phyloP scores from a whole-genome alignment of 2,888 invertebrate species.

The Heliconius cydno region DNA sequence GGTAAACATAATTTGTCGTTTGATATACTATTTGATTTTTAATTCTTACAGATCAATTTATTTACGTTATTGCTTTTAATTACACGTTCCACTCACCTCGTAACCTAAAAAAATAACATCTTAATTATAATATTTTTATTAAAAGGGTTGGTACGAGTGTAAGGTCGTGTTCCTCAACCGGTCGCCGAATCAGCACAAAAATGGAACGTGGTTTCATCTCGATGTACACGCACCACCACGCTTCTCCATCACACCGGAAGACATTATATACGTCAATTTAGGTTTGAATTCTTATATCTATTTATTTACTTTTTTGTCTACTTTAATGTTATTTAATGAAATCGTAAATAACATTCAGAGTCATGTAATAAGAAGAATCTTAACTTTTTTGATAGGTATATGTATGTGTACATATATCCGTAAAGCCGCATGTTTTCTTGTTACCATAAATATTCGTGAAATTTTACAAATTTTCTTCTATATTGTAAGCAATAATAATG shows the following conservation, averaged over 20 bases:
- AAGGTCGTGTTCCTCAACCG: slow-evolving; percentile 97
- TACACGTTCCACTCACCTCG: not conserved
- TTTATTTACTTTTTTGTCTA: not conserved
- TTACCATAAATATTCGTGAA: not conserved
- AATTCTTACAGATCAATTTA: not conserved
- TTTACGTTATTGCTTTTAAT: slow-evolving; percentile 6
- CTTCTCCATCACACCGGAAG: slow-evolving; percentile 97
- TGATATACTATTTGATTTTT: not conserved
- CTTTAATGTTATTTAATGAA: not conserved
- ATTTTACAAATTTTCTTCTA: not conserved
- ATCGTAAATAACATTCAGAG: not conserved
- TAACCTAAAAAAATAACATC: not conserved
- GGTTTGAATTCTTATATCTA: slow-evolving; percentile 64
- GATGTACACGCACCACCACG: slow-evolving; percentile 98
- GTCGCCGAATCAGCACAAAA: slow-evolving; percentile 94
- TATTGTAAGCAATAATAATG: no score
- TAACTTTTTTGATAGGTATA: not conserved
- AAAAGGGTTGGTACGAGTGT: slow-evolving; percentile 96
- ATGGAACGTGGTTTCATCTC: slow-evolving; percentile 99
- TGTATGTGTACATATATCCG: not conserved
- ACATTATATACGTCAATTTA: slow-evolving; percentile 97
- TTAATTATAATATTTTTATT: slow-evolving; percentile 17
- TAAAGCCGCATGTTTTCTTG: not conserved
- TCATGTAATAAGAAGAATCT: no score
- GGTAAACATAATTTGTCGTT: slow-evolving; percentile 65